Conservation (phyloP, 2,113 vertebrate genomes). For the Platichthys stellatus region DNA sequence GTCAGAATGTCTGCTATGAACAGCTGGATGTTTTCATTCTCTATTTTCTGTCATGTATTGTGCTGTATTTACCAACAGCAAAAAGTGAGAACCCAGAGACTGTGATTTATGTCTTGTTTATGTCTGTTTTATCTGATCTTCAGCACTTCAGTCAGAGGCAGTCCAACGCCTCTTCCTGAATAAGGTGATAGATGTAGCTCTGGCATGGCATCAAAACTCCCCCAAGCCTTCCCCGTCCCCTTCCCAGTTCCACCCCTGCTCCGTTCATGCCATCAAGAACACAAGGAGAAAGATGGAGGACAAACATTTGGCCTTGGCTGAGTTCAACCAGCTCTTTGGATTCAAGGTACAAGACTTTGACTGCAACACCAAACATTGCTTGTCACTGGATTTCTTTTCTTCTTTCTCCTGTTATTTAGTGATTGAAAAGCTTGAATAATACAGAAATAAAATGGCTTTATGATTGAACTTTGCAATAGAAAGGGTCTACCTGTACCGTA, state of each 20-base stretch:
- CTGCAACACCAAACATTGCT: too few species aligned
- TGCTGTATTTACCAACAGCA: not conserved
- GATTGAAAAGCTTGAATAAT: not conserved
- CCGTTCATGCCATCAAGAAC: slow-evolving; percentile 91
- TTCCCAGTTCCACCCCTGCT: slow-evolving; percentile 71
- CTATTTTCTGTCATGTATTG: too few species aligned
- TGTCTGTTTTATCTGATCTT: not conserved
- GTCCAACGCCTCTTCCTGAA: slow-evolving; percentile 86
- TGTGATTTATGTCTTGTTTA: not conserved
- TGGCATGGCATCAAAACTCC: slow-evolving; percentile 79
- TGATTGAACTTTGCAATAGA: not conserved
- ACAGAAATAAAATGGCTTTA: not conserved
- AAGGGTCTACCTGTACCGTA: too few species aligned
- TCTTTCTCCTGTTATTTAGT: not conserved
- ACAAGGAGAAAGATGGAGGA: slow-evolving; percentile 96
- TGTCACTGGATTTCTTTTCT: not conserved
- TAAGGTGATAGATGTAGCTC: slow-evolving; percentile 82
- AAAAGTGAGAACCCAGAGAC: not conserved
- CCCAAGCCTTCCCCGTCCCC: slow-evolving; percentile 19
- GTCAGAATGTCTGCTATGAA: too few species aligned
- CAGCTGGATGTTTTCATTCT: too few species aligned
- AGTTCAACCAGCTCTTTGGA: slow-evolving; percentile 91
- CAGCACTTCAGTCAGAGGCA: slow-evolving; percentile 84
- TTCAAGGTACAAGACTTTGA: slow-evolving; percentile 75
- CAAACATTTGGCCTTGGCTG: slow-evolving; percentile 84